These are phyloP conservation scores for Oxyteleia sp. DNA, from an alignment of 2,888 invertebrate genomes.

Conservation along the genomic window DNA sequence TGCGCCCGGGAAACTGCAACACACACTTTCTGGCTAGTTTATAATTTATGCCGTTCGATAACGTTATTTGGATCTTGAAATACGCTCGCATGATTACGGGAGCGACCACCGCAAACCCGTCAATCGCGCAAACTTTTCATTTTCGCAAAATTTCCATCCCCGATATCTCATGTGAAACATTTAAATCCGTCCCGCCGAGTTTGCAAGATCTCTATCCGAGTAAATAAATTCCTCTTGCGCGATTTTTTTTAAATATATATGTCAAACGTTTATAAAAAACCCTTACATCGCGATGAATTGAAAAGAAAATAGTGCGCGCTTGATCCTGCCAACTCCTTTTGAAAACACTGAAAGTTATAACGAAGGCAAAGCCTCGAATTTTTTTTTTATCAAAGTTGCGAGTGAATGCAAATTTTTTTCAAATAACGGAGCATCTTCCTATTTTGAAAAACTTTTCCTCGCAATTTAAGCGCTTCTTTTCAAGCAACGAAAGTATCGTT, in stretches of 20 bases:
- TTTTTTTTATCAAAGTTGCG: too few species aligned
- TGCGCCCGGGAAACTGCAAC: slow-evolving; percentile 17
- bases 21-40: slow-evolving; percentile 21
- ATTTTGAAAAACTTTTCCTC: neutral
- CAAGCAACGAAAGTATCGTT: neutral
- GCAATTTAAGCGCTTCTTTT: neutral
- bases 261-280: neutral
- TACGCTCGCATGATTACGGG: slow-evolving; percentile 14
- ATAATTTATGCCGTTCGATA: slow-evolving; percentile 27
- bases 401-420: too few species aligned
- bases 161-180: neutral
- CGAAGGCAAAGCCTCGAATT: too few species aligned
- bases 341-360: too few species aligned
- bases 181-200: neutral
- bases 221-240: neutral
- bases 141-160: neutral
- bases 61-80: slow-evolving; percentile 31
- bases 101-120: neutral
- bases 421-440: neutral
- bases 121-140: neutral
- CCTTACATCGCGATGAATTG: too few species aligned
- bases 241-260: neutral
- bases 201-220: neutral
- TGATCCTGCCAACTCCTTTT: too few species aligned
- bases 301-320: too few species aligned